Conservation (phyloP, 1,140 invertebrate genomes). For the Anastrepha ludens region DNA sequence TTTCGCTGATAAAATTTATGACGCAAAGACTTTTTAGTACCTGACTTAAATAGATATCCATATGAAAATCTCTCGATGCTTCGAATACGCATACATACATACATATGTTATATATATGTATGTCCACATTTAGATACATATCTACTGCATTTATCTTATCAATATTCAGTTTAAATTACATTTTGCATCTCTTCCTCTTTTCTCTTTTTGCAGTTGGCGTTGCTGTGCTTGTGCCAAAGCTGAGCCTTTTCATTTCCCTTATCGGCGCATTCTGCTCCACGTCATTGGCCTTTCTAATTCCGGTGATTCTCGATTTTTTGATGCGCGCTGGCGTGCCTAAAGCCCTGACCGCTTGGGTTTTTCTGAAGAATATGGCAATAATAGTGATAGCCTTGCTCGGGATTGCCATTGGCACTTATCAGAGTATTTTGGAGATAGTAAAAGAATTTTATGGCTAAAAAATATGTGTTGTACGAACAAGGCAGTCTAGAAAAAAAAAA, state of each 20-base stretch:
- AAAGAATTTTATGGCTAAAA: conserved; percentile 70
- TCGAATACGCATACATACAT: too few species aligned
- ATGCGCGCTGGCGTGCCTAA: conserved; percentile 76
- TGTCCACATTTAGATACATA: too few species aligned
- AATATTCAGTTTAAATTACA: neutral
- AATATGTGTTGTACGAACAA: neutral
- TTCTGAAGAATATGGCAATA: conserved; percentile 80
- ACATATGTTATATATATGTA: too few species aligned
- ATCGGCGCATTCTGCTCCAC: conserved; percentile 92
- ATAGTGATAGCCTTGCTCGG: conserved; percentile 82
- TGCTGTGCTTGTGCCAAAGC: conserved; percentile 86
- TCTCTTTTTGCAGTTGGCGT: conserved; percentile 81
- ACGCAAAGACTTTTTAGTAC: too few species aligned
- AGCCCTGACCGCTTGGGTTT: conserved; percentile 71
- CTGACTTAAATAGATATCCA: too few species aligned
- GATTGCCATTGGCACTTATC: conserved; percentile 84
- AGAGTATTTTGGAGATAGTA: conserved; percentile 81
- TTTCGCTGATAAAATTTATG: too few species aligned
- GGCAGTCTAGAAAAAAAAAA: too few species aligned
- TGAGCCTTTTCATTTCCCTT: conserved; percentile 91
- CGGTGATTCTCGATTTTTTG: conserved; percentile 89
- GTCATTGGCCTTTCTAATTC: conserved; percentile 90
- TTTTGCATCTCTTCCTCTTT: neutral
- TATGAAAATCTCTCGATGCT: too few species aligned
- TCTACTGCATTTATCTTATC: neutral